These are phyloP conservation scores for Chromobotia macracanthus DNA, from an alignment of 2,797 vertebrate species.

Conservation along the genomic window DNA sequence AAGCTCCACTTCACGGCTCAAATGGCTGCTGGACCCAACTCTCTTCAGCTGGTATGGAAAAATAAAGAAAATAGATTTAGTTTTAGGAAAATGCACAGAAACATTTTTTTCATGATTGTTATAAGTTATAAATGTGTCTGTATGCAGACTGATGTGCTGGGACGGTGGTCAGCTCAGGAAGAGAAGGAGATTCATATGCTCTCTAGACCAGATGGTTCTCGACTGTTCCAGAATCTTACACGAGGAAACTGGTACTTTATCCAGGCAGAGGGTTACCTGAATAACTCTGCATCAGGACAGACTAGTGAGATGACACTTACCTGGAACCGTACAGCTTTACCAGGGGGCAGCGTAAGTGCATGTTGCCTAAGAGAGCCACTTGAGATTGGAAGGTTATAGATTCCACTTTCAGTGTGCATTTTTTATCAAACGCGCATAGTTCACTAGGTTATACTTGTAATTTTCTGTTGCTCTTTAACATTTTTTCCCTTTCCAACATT, in stretches of 20 bases:
- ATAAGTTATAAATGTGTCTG: background rate
- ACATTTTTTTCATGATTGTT: too few species aligned
- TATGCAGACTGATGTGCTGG: constrained; percentile 82
- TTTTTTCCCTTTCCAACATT: constrained; percentile 24
- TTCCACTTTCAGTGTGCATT: background rate
- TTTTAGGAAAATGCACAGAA: background rate
- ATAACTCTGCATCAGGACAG: constrained; percentile 88
- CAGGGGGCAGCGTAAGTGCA: constrained; percentile 86
- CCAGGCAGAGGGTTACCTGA: constrained; percentile 88
- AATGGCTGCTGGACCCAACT: constrained; percentile 82
- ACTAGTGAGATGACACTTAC: constrained; percentile 90
- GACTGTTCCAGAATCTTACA: constrained; percentile 85
- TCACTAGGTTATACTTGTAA: too few species aligned
- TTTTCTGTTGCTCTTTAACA: constrained; percentile 10
- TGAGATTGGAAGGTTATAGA: too few species aligned
- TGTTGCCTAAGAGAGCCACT: background rate
- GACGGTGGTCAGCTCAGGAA: constrained; percentile 87
- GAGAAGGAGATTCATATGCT: constrained; percentile 85
- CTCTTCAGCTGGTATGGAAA: constrained; percentile 81
- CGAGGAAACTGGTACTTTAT: constrained; percentile 88
- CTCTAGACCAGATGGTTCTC: constrained; percentile 81
- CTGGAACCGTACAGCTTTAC: constrained; percentile 88
- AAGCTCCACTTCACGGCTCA: constrained; percentile 86
- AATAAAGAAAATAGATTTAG: background rate
- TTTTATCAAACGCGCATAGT: too few species aligned